These are phyloP conservation scores for Plumapathes pennacea DNA, from an alignment of 92 coral and sea anemone species.

Conservation along the genomic window DNA sequence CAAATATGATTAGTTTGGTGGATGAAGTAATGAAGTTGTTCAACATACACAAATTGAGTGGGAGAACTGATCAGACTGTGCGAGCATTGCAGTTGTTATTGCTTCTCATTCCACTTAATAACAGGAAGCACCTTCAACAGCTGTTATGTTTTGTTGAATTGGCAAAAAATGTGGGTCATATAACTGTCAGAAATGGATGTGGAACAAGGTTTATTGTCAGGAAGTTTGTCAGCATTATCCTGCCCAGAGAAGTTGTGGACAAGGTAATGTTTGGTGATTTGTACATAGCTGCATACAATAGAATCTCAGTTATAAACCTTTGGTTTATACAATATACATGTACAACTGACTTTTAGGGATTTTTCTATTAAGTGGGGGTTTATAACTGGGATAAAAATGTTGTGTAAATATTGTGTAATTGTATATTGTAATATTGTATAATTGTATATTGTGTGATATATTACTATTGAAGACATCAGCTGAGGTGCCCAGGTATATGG, in stretches of 20 bases:
- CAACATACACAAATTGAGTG: slow-evolving; percentile 23
- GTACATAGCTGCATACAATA: no score
- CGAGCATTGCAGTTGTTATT: slow-evolving; percentile 62
- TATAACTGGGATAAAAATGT: no score
- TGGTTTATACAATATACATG: no score
- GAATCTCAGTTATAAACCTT: no score
- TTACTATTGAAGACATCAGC: no score
- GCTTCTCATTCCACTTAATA: slow-evolving; percentile 52
- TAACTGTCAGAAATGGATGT: neutral
- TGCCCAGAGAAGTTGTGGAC: slow-evolving; percentile 44
- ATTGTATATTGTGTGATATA: no score
- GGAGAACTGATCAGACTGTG: slow-evolving; percentile 20
- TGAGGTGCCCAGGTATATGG: no score
- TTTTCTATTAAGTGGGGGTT: no score
- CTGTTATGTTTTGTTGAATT: slow-evolving; percentile 75
- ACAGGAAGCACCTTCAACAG: slow-evolving; percentile 64
- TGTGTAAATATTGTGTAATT: no score
- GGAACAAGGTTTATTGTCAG: slow-evolving; percentile 56
- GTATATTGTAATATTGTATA: no score
- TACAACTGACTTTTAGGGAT: no score
- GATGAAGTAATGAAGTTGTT: slow-evolving; percentile 49
- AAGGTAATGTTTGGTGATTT: slow-evolving; percentile 24
- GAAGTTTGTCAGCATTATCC: slow-evolving; percentile 71
- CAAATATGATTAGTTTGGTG: slow-evolving; percentile 53
- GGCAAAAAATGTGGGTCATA: no score